These are phyloP conservation scores for Yoshiicerus persimilis DNA, from an alignment of 1,140 invertebrate genomes.

Conservation along the genomic window DNA sequence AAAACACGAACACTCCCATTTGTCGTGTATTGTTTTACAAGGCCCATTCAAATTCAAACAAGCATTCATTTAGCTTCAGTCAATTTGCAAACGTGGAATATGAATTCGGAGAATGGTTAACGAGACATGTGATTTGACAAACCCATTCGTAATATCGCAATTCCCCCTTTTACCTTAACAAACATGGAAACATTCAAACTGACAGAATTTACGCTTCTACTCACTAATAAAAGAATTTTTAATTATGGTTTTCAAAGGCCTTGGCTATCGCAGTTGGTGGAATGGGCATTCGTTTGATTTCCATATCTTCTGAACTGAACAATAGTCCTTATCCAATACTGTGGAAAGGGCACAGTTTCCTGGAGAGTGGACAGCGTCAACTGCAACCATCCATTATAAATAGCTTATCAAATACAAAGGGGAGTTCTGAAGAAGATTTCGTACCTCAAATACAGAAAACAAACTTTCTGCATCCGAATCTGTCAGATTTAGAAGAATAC, in stretches of 20 bases:
- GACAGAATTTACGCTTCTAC: no score
- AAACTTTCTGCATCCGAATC: not conserved
- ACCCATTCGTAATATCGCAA: no score
- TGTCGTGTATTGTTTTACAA: no score
- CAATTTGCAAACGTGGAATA: no score
- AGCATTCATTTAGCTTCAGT: no score
- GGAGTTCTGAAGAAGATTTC: not conserved
- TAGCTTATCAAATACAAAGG: not conserved
- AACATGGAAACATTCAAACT: no score
- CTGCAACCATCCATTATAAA: not conserved
- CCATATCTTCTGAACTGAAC: slow-evolving; percentile 25
- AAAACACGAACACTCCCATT: no score
- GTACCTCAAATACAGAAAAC: not conserved
- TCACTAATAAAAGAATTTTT: not conserved
- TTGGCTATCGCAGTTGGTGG: slow-evolving; percentile 29
- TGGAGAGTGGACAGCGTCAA: not conserved
- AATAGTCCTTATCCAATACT: not conserved
- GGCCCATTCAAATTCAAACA: no score
- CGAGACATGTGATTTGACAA: no score
- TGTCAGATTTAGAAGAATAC: slow-evolving; percentile 13
- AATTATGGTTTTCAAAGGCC: not conserved
- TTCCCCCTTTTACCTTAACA: no score
- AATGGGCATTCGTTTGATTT: slow-evolving; percentile 26
- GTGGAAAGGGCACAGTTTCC: not conserved
- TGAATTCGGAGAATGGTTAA: no score